Evolutionary conservation across 2,113 vertebrate genomes (phyloP), one percentile per base, ranked within the genome.

Genomic region (Tyrannus savana): DNA sequence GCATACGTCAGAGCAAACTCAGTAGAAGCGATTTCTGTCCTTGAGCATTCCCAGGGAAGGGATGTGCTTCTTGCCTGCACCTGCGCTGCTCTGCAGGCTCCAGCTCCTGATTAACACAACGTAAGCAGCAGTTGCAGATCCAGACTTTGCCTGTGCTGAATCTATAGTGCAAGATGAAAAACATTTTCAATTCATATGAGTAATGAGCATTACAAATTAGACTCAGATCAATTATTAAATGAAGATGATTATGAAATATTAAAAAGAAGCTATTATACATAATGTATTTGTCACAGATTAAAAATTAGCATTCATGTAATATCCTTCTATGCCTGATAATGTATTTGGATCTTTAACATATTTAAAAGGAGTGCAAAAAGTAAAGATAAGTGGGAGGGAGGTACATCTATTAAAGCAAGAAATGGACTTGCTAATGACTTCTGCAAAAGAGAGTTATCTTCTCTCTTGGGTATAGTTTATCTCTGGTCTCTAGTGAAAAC

Each of bases 201-300:
- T 93, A 89, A 96, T 86, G 69, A 89, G 50, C 90, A 96, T 87
- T 78, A 78, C 53, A 75, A 75, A 94, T 94, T 68, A 93, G 72
- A 64, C 62, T 92, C 22, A 69, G 79, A 92, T 94, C 68, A 94
- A 90, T 92, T 97, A 96, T 92, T 96, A 81, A 96, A 81, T 89
- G 64, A 77, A 81, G 76, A 60, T 64, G 33, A 94, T 91, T 90
- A 95, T 88, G 76, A 94, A 96, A 90, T 91, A 95, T 96, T 96
- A 94, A 95, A 73, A 72, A 31, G 79, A 94, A 79, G 46, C 10
- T 78, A 91, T 90, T 94, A 89, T 66, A 39, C 73, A 94, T 84
- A 84, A 96, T 76, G 53, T 25, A 94, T 95, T 88, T 92, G 64
- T 82, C 83, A 82, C 64, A 89, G 76, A 92, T 93, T 76, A 87